These are phyloP conservation scores for Hybos culiciformis DNA, from an alignment of 2,888 invertebrate genomes.

Conservation along the genomic window DNA sequence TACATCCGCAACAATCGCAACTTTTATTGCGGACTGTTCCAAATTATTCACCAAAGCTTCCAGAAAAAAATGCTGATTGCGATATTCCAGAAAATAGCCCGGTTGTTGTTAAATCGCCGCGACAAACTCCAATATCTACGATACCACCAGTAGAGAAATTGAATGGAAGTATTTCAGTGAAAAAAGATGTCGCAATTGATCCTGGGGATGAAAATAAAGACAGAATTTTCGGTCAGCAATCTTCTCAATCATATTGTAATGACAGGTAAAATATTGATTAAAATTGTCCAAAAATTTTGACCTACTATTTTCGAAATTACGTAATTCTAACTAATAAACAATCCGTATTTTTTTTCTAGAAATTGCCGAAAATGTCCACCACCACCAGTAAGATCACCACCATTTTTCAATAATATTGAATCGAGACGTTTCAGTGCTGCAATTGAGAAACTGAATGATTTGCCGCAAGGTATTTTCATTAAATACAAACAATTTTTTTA, in stretches of 20 bases:
- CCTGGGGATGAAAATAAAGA: conserved; percentile 30
- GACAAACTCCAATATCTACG: conserved; percentile 17
- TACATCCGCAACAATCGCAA: not conserved
- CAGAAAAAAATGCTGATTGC: too few species aligned
- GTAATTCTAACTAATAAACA: conserved; percentile 19
- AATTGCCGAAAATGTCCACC: not conserved
- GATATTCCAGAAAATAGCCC: conserved; percentile 34
- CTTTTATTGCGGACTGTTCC: conserved; percentile 8
- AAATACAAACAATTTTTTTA: too few species aligned
- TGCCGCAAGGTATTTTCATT: too few species aligned
- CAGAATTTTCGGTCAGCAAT: too few species aligned
- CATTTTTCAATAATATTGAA: too few species aligned
- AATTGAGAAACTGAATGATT: too few species aligned
- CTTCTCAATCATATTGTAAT: too few species aligned
- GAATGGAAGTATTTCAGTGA: conserved; percentile 26
- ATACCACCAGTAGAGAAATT: conserved; percentile 1
- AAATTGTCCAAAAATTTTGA: too few species aligned
- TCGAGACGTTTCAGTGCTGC: too few species aligned
- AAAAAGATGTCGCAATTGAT: conserved; percentile 35
- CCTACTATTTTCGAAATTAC: too few species aligned
- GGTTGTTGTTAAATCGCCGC: conserved; percentile 31
- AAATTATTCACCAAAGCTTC: conserved; percentile 22
- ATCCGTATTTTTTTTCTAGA: not conserved
- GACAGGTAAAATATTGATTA: too few species aligned
- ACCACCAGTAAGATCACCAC: not conserved